A percentile compares a stretch with the other conserved stretches of the same genome.
phyloP scores from a whole-genome alignment of 2,888 invertebrate genomes.

The Melipona bicolor region DNA sequence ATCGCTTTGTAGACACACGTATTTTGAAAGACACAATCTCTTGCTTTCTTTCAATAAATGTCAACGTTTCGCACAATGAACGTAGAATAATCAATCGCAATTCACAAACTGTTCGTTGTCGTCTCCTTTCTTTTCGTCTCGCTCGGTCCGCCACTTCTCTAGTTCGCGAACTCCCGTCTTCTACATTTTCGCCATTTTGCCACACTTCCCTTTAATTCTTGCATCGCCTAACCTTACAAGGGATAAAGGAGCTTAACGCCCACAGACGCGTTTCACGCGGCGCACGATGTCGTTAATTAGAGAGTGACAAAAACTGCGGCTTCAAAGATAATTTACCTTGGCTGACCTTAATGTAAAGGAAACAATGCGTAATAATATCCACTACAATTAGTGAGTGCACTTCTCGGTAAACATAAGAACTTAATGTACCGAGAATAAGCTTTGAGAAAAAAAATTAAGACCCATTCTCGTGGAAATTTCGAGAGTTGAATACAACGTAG shows the following conservation, averaged over 20 bases:
- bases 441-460: constrained; percentile 15
- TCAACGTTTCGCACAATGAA: background rate
- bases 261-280: constrained; percentile 46
- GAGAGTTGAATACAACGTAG: background rate
- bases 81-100: constrained; percentile 28
- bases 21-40: background rate
- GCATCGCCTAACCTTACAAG: constrained; percentile 59
- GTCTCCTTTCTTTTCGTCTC: constrained; percentile 17
- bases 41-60: background rate
- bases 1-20: too few species aligned
- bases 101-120: background rate
- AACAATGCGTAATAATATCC: constrained; percentile 60
- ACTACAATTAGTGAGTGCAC: constrained; percentile 47
- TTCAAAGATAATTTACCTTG: constrained; percentile 58
- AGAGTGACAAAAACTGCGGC: constrained; percentile 67
- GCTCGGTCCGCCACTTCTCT: background rate
- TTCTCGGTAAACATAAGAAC: constrained; percentile 50
- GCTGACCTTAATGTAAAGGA: constrained; percentile 61
- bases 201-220: constrained; percentile 64
- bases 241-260: constrained; percentile 66
- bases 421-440: constrained; percentile 37
- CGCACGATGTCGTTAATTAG: constrained; percentile 66
- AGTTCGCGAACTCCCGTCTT: constrained; percentile 41
- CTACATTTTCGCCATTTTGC: constrained; percentile 50
- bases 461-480: constrained; percentile 2